Evolutionary conservation across 2,113 vertebrate species (phyloP).

Genomic region (Eira barbara): DNA sequence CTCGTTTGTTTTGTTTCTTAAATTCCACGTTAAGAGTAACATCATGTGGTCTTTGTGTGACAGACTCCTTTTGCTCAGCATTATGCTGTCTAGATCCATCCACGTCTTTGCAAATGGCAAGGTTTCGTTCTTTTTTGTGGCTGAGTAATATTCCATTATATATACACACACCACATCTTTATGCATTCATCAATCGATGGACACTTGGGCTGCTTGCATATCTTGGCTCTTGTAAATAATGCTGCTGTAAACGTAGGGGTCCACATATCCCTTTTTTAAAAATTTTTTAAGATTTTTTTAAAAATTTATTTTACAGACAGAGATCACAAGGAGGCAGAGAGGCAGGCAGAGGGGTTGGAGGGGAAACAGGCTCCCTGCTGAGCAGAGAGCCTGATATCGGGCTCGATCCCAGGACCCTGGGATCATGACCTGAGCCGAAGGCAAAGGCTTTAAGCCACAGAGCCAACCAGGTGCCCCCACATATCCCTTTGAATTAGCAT

Average conservation of each 20-base stretch:
- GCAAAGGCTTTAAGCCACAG: too few relatives aligned
- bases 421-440: too few relatives aligned
- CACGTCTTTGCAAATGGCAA: not conserved
- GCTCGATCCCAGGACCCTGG: too few relatives aligned
- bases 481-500: not conserved
- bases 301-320: too few relatives aligned
- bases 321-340: too few relatives aligned
- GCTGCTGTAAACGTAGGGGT: not conserved
- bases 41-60: too few relatives aligned
- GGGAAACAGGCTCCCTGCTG: too few relatives aligned
- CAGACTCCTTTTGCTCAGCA: not conserved
- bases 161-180: not conserved
- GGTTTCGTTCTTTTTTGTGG: not conserved
- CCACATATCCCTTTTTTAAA: too few relatives aligned
- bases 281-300: too few relatives aligned
- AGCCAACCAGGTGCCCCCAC: too few relatives aligned
- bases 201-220: not conserved
- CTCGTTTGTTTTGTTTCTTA: not conserved
- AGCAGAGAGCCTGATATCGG: too few relatives aligned
- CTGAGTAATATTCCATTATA: not conserved
- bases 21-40: not conserved
- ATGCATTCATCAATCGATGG: not conserved
- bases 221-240: not conserved
- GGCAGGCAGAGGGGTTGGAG: too few relatives aligned
- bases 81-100: not conserved